phyloP scores from a whole-genome alignment of 2,797 vertebrate species.

The Rhinatrema bivittatum region DNA sequence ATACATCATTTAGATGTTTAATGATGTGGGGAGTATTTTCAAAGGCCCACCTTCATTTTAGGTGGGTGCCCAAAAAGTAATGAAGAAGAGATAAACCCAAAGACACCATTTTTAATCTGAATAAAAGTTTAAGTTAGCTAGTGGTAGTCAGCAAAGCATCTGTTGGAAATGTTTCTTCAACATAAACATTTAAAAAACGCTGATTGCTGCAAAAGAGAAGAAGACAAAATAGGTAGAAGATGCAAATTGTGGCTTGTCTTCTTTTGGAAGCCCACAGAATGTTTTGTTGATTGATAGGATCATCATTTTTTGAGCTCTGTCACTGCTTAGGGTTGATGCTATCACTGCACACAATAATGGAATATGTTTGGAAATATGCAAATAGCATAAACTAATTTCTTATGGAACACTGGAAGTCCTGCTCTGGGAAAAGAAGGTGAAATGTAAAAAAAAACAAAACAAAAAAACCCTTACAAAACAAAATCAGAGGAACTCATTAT shows the following conservation, averaged over 20 bases:
- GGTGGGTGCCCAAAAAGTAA: too few species aligned
- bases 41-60: too few species aligned
- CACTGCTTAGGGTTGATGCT: constrained; percentile 50
- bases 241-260: constrained; percentile 31
- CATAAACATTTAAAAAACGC: too few species aligned
- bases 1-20: too few species aligned
- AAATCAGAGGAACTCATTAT: constrained; percentile 18
- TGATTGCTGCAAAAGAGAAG: constrained; percentile 18
- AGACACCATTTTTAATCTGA: too few species aligned
- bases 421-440: constrained; percentile 32
- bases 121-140: too few species aligned
- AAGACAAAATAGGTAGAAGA: constrained; percentile 21
- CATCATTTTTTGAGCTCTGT: constrained; percentile 47
- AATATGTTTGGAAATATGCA: constrained; percentile 49
- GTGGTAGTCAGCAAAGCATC: too few species aligned
- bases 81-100: too few species aligned
- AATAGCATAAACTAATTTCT: constrained; percentile 46
- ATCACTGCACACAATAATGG: constrained; percentile 44
- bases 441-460: constrained; percentile 14
- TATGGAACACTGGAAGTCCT: constrained; percentile 48
- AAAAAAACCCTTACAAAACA: constrained; percentile 40
- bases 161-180: too few species aligned
- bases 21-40: too few species aligned
- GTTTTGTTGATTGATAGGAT: constrained; percentile 49
- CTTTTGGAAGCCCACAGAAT: constrained; percentile 35